These are phyloP conservation scores for Hiodon tergisus DNA, from an alignment of 2,113 vertebrate genomes.

Conservation along the genomic window DNA sequence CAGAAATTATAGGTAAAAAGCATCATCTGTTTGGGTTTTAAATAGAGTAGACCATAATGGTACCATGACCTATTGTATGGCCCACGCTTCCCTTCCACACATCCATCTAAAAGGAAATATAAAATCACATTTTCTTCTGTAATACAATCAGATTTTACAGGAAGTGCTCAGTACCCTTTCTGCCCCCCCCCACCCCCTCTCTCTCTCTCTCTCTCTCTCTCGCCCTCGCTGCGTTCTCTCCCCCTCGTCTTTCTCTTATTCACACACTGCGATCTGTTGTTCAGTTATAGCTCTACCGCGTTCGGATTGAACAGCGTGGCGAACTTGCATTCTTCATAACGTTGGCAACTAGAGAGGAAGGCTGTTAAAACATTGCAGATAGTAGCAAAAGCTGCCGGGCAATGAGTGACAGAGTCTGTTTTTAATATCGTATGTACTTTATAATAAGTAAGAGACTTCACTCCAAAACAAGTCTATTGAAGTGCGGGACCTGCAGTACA, in stretches of 20 bases:
- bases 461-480: constrained; percentile 23
- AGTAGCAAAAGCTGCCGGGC: constrained; percentile 18
- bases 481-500: background rate
- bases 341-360: constrained; percentile 30
- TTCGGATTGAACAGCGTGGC: constrained; percentile 19
- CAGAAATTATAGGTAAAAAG: too few relatives aligned
- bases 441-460: constrained; percentile 9
- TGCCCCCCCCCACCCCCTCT: constrained; percentile 33
- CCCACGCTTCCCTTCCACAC: too few relatives aligned
- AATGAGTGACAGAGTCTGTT: background rate
- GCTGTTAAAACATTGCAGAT: constrained; percentile 35
- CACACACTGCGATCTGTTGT: constrained; percentile 35
- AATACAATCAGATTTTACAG: too few relatives aligned
- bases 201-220: constrained; percentile 18
- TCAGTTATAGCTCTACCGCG: constrained; percentile 17
- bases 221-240: constrained; percentile 28
- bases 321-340: background rate
- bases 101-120: too few relatives aligned
- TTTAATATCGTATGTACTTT: background rate
- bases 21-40: too few relatives aligned
- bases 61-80: too few relatives aligned
- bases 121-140: too few relatives aligned
- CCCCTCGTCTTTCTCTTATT: constrained; percentile 34
- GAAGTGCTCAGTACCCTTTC: too few relatives aligned
- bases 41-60: too few relatives aligned